phyloP scores from a whole-genome alignment of 1,140 invertebrate species.

The Drosophila ficusphila region DNA sequence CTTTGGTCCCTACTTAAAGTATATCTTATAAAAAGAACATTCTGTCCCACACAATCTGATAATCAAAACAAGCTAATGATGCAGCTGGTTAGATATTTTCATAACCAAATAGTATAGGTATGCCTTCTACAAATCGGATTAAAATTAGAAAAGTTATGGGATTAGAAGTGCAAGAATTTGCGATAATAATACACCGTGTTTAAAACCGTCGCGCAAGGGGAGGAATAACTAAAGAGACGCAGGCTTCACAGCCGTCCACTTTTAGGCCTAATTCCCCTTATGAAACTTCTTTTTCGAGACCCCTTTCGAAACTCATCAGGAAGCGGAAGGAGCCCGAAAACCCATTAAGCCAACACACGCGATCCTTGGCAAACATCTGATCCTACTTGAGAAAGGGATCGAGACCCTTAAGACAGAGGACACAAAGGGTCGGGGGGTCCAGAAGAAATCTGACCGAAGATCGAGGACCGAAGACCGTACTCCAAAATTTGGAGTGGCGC shows the following conservation, averaged over 20 bases:
- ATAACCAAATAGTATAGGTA: too few relatives aligned
- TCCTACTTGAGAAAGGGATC: conserved; percentile 18
- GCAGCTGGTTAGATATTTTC: too few relatives aligned
- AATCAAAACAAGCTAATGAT: too few relatives aligned
- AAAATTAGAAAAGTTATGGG: too few relatives aligned
- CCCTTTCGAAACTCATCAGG: conserved; percentile 2
- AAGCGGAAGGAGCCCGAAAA: conserved; percentile 20
- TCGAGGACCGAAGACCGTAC: not conserved
- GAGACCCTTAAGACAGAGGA: conserved; percentile 2
- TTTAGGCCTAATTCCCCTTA: not conserved
- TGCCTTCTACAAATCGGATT: too few relatives aligned
- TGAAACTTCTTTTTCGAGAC: not conserved
- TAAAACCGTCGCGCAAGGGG: too few relatives aligned
- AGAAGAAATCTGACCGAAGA: conserved; percentile 47
- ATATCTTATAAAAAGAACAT: too few relatives aligned
- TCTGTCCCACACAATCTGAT: too few relatives aligned
- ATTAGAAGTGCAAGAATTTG: too few relatives aligned
- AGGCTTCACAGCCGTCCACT: not conserved
- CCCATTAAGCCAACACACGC: conserved; percentile 55
- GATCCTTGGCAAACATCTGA: conserved; percentile 66
- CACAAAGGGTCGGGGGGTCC: not conserved
- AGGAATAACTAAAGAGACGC: not conserved
- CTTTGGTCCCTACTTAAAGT: not conserved
- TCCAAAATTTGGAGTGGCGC: conserved; percentile 19
- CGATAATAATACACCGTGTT: too few relatives aligned